Evolutionary conservation across 2,797 vertebrate genomes (phyloP).

Genomic region (Glossophaga mutica): DNA sequence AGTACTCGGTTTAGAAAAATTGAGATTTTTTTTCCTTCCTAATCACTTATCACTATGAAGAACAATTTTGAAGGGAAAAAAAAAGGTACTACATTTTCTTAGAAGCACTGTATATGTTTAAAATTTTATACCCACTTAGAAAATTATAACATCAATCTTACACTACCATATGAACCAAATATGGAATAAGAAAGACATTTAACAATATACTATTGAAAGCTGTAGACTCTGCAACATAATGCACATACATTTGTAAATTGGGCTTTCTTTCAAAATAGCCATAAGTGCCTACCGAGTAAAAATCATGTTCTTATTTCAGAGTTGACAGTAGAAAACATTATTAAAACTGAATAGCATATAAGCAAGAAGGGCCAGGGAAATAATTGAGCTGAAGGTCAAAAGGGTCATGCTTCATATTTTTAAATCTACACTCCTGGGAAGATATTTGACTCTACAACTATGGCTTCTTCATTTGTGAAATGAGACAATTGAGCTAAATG

Average conservation of each 20-base stretch:
- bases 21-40: slow-evolving; percentile 38
- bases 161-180: slow-evolving; percentile 29
- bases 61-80: not conserved
- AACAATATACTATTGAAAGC: not conserved
- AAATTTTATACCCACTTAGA: slow-evolving; percentile 59
- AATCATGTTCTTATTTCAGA: not conserved
- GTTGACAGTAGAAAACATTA: not conserved
- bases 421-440: not conserved
- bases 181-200: not conserved
- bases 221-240: not conserved
- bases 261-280: not conserved
- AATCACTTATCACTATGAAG: slow-evolving; percentile 23
- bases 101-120: slow-evolving; percentile 20
- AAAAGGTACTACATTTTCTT: not conserved
- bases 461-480: slow-evolving; percentile 30
- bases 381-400: not conserved
- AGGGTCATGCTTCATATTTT: not conserved
- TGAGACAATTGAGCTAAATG: not conserved
- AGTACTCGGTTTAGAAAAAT: slow-evolving; percentile 53
- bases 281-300: not conserved
- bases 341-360: not conserved
- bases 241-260: not conserved
- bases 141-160: slow-evolving; percentile 47
- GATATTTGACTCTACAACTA: not conserved
- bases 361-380: not conserved